phyloP scores from a whole-genome alignment of 2,888 invertebrate genomes.

The Lordiphosa andalusiaca region DNA sequence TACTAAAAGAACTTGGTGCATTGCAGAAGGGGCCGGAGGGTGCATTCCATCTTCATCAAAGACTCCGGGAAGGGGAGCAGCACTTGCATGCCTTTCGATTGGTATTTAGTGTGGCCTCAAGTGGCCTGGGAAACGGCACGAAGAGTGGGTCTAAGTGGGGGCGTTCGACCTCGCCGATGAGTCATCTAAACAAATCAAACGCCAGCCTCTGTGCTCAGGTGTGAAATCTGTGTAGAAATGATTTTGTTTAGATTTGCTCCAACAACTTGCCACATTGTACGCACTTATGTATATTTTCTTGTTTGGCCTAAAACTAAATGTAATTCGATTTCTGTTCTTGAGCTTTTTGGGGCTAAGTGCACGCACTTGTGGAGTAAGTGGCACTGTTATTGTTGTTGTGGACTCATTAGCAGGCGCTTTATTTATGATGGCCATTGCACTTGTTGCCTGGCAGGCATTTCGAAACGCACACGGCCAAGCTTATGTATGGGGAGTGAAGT shows the following conservation, averaged over 20 bases:
- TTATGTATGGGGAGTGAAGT: slow-evolving; percentile 31
- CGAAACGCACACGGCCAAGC: slow-evolving; percentile 21
- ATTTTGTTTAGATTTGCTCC: slow-evolving; percentile 56
- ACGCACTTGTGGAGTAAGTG: slow-evolving; percentile 56
- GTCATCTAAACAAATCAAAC: slow-evolving; percentile 64
- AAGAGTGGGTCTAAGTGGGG: slow-evolving; percentile 38
- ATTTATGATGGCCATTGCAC: slow-evolving; percentile 59
- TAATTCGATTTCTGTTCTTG: slow-evolving; percentile 57
- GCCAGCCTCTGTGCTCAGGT: slow-evolving; percentile 45
- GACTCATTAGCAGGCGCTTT: slow-evolving; percentile 53
- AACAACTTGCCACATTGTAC: background rate
- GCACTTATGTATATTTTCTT: slow-evolving; percentile 40
- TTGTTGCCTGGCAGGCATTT: slow-evolving; percentile 59
- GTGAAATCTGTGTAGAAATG: slow-evolving; percentile 40
- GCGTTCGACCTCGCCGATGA: slow-evolving; percentile 56
- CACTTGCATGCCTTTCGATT: slow-evolving; percentile 52
- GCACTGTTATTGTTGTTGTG: slow-evolving; percentile 26
- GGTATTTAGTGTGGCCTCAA: slow-evolving; percentile 52
- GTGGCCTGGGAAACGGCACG: slow-evolving; percentile 64
- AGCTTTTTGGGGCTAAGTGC: slow-evolving; percentile 58
- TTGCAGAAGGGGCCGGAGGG: slow-evolving; percentile 12
- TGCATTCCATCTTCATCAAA: slow-evolving; percentile 70
- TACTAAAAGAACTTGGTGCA: background rate
- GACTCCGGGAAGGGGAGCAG: slow-evolving; percentile 37
- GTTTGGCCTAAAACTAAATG: slow-evolving; percentile 50